These are phyloP conservation scores for Dastarcus helophoroides DNA, from an alignment of 2,888 invertebrate genomes.

Conservation along the genomic window DNA sequence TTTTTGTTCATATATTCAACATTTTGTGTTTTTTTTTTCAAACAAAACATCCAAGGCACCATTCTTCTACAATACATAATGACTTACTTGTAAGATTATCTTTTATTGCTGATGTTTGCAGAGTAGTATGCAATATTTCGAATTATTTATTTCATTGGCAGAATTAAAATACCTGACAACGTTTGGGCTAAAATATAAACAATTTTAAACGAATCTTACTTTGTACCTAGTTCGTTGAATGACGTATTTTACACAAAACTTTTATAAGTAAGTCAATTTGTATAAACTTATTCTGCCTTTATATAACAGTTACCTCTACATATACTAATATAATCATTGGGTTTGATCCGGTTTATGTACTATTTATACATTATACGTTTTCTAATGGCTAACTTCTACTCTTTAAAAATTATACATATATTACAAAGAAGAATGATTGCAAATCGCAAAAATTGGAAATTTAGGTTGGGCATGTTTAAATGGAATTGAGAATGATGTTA, in stretches of 20 bases:
- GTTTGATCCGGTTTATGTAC: constrained; percentile 19
- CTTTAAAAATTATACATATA: constrained; percentile 33
- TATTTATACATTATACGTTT: constrained; percentile 18
- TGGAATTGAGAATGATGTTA: no score
- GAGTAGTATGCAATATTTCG: no score
- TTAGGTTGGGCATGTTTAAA: no score
- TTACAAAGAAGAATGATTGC: constrained; percentile 37
- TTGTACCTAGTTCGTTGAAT: no score
- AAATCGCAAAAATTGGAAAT: constrained; percentile 36
- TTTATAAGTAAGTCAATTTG: constrained; percentile 19
- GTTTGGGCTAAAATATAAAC: no score
- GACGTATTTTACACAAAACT: no score
- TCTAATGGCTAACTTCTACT: constrained; percentile 5
- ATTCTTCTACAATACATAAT: constrained; percentile 28
- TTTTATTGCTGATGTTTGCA: no score
- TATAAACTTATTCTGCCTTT: constrained; percentile 30
- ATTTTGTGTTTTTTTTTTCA: constrained; percentile 29
- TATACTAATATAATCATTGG: constrained; percentile 13
- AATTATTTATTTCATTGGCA: no score
- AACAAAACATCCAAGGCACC: constrained; percentile 40
- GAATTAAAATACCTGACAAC: no score
- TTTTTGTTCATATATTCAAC: constrained; percentile 29
- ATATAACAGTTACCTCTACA: constrained; percentile 25
- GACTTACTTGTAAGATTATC: constrained; percentile 19
- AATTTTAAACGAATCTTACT: no score